phyloP scores from a whole-genome alignment of 2,113 vertebrate species.

The Mesoclemmys tuberculata region DNA sequence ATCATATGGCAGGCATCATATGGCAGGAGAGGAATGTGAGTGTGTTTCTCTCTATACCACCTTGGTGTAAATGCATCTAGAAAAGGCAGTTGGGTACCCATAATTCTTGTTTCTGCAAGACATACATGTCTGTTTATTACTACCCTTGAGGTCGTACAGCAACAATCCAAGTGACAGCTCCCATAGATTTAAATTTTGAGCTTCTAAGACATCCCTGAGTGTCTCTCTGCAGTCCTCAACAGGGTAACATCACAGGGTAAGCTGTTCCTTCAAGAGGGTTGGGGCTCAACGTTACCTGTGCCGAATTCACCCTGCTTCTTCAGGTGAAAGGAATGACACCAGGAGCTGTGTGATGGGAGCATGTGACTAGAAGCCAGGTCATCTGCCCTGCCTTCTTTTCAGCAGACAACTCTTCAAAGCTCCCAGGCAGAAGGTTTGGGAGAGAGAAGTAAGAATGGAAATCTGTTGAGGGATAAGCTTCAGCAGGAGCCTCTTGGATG shows the following conservation, averaged over 20 bases:
- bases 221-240: background rate
- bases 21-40: background rate
- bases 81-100: background rate
- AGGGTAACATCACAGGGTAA: accelerated
- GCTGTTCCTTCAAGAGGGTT: background rate
- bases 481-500: accelerated
- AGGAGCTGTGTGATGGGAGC: accelerated
- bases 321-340: background rate
- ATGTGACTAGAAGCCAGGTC: background rate
- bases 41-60: accelerated
- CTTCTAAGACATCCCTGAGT: accelerated
- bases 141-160: background rate
- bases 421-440: too few species aligned
- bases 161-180: background rate
- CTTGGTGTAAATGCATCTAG: accelerated
- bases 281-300: accelerated
- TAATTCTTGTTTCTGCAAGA: background rate
- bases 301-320: background rate
- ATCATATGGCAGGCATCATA: too few species aligned
- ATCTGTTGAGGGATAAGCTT: too few species aligned
- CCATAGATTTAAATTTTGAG: background rate
- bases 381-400: too few species aligned
- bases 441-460: too few species aligned
- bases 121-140: background rate
- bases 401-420: too few species aligned